Conservation (phyloP, 2,113 vertebrate genomes). For the Bostrychus sinensis region DNA sequence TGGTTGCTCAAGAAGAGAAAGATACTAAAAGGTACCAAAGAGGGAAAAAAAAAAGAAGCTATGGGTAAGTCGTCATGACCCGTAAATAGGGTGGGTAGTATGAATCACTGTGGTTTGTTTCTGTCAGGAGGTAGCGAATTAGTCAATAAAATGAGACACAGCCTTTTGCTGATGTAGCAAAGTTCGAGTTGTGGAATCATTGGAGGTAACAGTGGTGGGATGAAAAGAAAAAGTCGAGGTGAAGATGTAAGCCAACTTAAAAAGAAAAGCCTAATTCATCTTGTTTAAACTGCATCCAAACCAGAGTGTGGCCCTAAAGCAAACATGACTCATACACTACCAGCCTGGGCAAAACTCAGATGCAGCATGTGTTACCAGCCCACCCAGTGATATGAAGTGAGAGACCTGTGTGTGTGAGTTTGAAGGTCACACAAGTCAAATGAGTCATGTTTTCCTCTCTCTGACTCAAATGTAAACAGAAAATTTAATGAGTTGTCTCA, state of each 20-base stretch:
- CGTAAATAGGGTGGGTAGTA: conserved; percentile 56
- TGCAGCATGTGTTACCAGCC: conserved; percentile 44
- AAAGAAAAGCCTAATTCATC: conserved; percentile 51
- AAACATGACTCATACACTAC: conserved; percentile 60
- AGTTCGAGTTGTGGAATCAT: conserved; percentile 46
- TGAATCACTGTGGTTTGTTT: conserved; percentile 59
- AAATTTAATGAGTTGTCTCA: conserved; percentile 5
- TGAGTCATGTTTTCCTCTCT: conserved; percentile 43
- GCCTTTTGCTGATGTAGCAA: conserved; percentile 21
- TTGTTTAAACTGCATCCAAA: conserved; percentile 61
- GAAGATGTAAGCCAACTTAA: conserved; percentile 43
- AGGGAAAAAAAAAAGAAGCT: background rate
- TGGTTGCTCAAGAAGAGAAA: conserved; percentile 29
- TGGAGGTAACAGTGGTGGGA: conserved; percentile 34
- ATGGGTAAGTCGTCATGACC: conserved; percentile 28
- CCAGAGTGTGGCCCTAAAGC: conserved; percentile 43
- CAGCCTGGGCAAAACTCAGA: conserved; percentile 47
- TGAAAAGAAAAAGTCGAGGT: conserved; percentile 39
- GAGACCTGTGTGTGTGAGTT: conserved; percentile 41
- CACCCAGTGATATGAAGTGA: conserved; percentile 55
- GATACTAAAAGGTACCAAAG: conserved; percentile 14
- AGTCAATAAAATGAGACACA: conserved; percentile 43
- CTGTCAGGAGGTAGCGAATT: conserved; percentile 32
- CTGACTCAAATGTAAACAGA: conserved; percentile 42
- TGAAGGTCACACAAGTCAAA: conserved; percentile 37